These are phyloP conservation scores for Rhagoletis pomonella DNA, from an alignment of 1,140 invertebrate species.

Conservation along the genomic window DNA sequence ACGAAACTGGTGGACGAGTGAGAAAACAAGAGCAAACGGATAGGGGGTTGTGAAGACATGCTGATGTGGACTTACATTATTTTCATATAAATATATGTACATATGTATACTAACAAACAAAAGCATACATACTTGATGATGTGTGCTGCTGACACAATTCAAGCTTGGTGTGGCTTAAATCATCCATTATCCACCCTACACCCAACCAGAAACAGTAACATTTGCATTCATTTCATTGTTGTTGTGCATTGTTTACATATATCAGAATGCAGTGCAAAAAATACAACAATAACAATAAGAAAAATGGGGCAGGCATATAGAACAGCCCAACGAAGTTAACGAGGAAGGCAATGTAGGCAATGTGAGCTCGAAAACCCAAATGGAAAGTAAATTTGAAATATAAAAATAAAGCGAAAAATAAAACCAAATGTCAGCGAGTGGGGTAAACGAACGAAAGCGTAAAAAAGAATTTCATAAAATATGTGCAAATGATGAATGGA, in stretches of 20 bases:
- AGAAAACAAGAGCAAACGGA: not conserved
- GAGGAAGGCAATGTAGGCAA: not conserved
- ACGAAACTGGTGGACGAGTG: not conserved
- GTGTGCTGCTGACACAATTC: slow-evolving; percentile 37
- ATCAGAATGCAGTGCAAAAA: no score
- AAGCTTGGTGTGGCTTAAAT: not conserved
- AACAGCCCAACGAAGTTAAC: not conserved
- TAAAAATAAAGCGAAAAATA: not conserved
- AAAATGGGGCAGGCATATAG: no score
- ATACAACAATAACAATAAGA: no score
- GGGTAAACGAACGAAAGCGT: not conserved
- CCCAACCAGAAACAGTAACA: no score
- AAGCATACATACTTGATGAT: not conserved
- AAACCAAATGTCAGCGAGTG: not conserved
- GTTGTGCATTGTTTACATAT: no score
- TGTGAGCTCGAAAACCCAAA: not conserved
- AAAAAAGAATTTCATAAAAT: not conserved
- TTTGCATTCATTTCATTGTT: no score
- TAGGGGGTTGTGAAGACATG: not conserved
- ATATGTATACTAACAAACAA: not conserved
- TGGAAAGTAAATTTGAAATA: not conserved
- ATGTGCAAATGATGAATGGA: slow-evolving; percentile 1
- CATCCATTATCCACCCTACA: not conserved
- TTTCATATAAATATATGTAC: no score
- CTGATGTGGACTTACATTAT: not conserved